Conservation (phyloP, 2,797 vertebrate genomes). For the Macropus fuliginosus region DNA sequence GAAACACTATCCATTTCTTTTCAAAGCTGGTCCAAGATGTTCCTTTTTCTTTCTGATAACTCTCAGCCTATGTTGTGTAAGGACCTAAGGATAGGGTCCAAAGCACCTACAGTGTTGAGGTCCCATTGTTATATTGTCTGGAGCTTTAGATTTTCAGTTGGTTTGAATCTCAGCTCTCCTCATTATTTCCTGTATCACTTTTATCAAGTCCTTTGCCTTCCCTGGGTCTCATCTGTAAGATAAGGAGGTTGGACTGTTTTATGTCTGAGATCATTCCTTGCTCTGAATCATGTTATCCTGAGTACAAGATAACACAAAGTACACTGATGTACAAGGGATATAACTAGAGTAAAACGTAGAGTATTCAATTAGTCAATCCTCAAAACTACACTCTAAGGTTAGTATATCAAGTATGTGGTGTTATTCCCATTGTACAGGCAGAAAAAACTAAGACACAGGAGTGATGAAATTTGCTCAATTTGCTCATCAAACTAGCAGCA, state of each 20-base stretch:
- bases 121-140: background rate
- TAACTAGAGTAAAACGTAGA: background rate
- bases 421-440: background rate
- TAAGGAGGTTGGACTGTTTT: background rate
- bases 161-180: background rate
- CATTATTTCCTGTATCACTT: background rate
- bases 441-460: background rate
- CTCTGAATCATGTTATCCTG: background rate
- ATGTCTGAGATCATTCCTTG: background rate
- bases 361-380: background rate
- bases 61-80: background rate
- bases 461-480: background rate
- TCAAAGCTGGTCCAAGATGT: background rate
- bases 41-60: background rate
- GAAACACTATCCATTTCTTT: background rate
- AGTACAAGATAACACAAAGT: background rate
- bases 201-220: background rate
- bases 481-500: background rate
- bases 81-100: accelerated
- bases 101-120: background rate
- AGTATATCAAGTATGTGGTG: background rate
- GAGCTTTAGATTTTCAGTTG: background rate
- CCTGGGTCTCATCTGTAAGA: background rate
- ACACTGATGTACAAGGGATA: background rate
- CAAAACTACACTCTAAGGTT: background rate